A percentile compares a stretch with the other conserved stretches of the same genome.
Evolutionary conservation across 2,113 vertebrate species (phyloP).

Genomic region (Anolis sagrei): DNA sequence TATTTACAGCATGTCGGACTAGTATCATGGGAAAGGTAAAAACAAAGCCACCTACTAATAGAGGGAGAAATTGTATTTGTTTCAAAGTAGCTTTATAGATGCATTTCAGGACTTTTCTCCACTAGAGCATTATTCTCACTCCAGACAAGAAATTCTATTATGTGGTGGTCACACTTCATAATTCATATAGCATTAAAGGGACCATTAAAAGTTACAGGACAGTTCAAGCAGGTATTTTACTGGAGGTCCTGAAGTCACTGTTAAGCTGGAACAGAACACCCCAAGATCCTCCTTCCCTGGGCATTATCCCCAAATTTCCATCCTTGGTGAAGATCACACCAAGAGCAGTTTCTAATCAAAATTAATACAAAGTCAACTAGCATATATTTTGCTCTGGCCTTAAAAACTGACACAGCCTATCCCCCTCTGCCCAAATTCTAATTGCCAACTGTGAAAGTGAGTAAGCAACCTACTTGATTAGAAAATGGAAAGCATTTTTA

Average conservation of each 20-base stretch:
- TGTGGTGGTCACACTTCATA: background rate
- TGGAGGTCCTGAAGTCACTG: too few species aligned
- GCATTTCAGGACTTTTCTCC: background rate
- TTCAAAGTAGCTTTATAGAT: background rate
- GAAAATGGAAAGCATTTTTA: conserved; percentile 12
- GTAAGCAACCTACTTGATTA: conserved; percentile 2
- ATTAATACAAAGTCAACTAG: background rate
- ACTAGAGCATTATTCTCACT: background rate
- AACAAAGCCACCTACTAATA: background rate
- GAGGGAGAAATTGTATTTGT: background rate
- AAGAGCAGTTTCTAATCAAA: background rate
- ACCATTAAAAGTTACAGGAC: background rate
- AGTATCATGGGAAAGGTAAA: background rate
- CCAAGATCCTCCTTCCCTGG: background rate
- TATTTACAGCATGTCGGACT: background rate
- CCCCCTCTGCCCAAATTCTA: background rate
- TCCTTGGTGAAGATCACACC: background rate
- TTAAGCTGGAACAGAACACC: background rate
- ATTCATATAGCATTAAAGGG: background rate
- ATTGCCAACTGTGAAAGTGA: conserved; percentile 9
- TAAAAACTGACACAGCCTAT: background rate
- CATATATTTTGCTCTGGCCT: background rate
- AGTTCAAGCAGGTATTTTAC: too few species aligned
- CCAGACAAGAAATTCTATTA: background rate
- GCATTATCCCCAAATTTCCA: background rate